Conservation (phyloP, 1,140 invertebrate genomes). For the Hyphantria cunea region DNA sequence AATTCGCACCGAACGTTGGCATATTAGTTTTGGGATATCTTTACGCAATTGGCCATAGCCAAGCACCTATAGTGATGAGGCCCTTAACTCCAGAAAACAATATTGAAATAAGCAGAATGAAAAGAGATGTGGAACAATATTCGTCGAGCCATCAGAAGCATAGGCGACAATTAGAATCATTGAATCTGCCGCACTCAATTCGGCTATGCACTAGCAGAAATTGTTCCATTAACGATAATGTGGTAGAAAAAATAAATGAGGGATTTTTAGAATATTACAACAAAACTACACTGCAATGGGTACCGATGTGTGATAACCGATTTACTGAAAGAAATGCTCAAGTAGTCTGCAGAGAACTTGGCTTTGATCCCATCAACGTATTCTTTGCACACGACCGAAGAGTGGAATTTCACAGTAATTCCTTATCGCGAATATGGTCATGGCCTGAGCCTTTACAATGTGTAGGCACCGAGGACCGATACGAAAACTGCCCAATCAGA, state of each 20-base stretch:
- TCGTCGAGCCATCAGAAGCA: conserved; percentile 57
- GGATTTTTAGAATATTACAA: conserved; percentile 98
- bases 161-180: conserved; percentile 79
- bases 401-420: conserved; percentile 93
- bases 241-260: conserved; percentile 82
- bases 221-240: conserved; percentile 83
- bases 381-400: conserved; percentile 91
- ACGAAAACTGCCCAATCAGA: conserved; percentile 94
- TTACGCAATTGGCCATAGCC: conserved; percentile 90
- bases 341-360: conserved; percentile 97
- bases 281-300: conserved; percentile 96
- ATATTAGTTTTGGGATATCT: conserved; percentile 97
- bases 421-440: conserved; percentile 91
- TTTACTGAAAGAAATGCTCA: conserved; percentile 97
- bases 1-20: conserved; percentile 98
- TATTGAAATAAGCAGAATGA: conserved; percentile 70
- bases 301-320: conserved; percentile 96
- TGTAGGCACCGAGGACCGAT: conserved; percentile 90
- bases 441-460: conserved; percentile 97
- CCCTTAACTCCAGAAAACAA: conserved; percentile 82
- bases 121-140: conserved; percentile 60
- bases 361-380: conserved; percentile 93
- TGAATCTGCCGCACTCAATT: conserved; percentile 83
- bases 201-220: conserved; percentile 89
- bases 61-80: conserved; percentile 92